These are phyloP conservation scores for Drosophila meridionalis DNA, from an alignment of 2,888 invertebrate genomes.

Conservation along the genomic window DNA sequence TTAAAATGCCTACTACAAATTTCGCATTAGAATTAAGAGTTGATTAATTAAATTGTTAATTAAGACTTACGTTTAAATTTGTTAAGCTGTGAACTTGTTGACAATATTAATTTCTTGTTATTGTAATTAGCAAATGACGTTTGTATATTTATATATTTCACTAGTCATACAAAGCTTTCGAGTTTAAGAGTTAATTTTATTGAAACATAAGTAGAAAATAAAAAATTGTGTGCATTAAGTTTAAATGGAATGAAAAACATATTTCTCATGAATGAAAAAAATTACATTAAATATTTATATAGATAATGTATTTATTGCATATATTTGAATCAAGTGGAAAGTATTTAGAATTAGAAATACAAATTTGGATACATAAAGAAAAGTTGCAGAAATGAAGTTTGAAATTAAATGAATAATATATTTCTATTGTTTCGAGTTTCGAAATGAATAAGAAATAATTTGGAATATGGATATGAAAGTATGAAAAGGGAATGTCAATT, in stretches of 20 bases:
- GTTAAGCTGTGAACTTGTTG: slow-evolving; percentile 11
- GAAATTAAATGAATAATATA: not conserved
- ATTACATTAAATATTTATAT: not conserved
- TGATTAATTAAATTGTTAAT: not conserved
- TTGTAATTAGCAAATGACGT: slow-evolving; percentile 4
- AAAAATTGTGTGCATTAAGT: not conserved
- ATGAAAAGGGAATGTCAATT: not conserved
- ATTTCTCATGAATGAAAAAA: not conserved
- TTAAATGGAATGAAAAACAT: not conserved
- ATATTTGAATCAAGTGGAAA: not conserved
- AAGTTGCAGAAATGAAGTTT: not conserved
- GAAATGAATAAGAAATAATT: not conserved
- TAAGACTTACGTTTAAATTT: slow-evolving; percentile 13
- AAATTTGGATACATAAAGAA: not conserved
- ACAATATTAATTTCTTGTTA: slow-evolving; percentile 2
- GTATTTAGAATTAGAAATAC: not conserved
- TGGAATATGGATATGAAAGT: not conserved
- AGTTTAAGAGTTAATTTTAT: not conserved
- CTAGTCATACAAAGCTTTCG: slow-evolving; percentile 5
- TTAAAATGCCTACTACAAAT: slow-evolving; percentile 84
- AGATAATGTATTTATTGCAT: not conserved
- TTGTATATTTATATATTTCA: slow-evolving; percentile 1
- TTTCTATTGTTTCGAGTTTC: not conserved
- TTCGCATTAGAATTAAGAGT: slow-evolving; percentile 21
- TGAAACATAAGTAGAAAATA: not conserved